These are phyloP conservation scores for Rhineura floridana DNA, from an alignment of 2,113 vertebrate genomes.

Conservation along the genomic window DNA sequence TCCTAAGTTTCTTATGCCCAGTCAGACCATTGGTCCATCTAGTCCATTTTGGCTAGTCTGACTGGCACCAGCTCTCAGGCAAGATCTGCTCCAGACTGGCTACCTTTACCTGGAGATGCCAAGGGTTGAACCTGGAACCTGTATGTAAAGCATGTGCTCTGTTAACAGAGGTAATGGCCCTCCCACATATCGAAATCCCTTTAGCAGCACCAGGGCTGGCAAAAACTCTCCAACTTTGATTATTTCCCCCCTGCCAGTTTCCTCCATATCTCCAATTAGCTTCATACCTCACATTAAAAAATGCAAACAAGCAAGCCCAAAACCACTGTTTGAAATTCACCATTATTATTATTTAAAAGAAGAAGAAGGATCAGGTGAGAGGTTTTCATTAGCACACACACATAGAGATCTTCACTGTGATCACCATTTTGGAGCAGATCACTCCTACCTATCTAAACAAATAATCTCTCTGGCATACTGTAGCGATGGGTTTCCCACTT, in stretches of 20 bases:
- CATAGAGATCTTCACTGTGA: background rate
- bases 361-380: background rate
- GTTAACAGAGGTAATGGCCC: no score
- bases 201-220: no score
- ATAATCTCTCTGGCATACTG: background rate
- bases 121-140: no score
- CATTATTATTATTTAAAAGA: background rate
- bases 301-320: background rate
- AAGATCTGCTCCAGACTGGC: no score
- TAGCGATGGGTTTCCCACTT: background rate
- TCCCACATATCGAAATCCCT: background rate
- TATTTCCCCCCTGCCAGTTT: background rate
- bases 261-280: background rate
- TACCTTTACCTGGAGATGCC: no score
- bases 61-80: background rate
- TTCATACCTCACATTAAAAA: background rate
- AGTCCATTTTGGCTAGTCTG: background rate
- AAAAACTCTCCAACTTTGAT: no score
- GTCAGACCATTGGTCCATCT: background rate
- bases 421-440: background rate
- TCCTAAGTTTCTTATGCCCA: background rate
- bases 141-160: no score
- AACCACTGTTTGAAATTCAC: background rate
- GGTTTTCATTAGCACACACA: background rate
- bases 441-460: background rate